phyloP scores from a whole-genome alignment of 2,113 vertebrate species.

The Otolemur garnettii region DNA sequence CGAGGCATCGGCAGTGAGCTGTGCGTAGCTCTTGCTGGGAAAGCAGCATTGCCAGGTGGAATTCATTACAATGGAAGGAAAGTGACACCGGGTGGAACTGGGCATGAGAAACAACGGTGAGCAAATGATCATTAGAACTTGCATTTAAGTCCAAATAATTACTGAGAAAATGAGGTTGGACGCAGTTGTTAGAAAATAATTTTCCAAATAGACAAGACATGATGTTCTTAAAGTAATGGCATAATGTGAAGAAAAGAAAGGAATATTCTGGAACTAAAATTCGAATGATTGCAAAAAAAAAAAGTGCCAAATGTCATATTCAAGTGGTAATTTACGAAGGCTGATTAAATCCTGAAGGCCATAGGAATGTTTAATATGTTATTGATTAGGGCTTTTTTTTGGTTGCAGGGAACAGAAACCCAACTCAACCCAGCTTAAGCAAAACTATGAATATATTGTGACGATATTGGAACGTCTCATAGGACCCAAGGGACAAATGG shows the following conservation, averaged over 20 bases:
- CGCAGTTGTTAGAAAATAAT: conserved; percentile 51
- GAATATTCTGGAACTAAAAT: conserved; percentile 27
- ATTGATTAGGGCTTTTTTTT: background rate
- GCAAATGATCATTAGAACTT: conserved; percentile 36
- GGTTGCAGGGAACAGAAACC: background rate
- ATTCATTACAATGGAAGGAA: background rate
- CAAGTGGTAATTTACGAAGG: background rate
- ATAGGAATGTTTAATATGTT: conserved; percentile 19
- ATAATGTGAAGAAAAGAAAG: conserved; percentile 56
- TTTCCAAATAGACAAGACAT: conserved; percentile 55
- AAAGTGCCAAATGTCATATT: conserved; percentile 33
- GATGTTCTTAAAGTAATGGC: conserved; percentile 65
- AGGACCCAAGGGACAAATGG: background rate
- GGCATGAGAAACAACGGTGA: background rate
- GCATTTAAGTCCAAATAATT: conserved; percentile 55
- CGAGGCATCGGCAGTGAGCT: background rate
- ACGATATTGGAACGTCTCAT: rapidly evolving
- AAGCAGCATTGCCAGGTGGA: background rate
- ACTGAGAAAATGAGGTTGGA: conserved; percentile 64
- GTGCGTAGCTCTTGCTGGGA: background rate
- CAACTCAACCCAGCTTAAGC: background rate
- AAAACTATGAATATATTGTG: background rate
- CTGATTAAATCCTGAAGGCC: background rate
- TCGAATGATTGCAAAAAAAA: conserved; percentile 25
- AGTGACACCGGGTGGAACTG: background rate